phyloP scores from a whole-genome alignment of 2,888 invertebrate species.

The Lepidochitona cinerea region DNA sequence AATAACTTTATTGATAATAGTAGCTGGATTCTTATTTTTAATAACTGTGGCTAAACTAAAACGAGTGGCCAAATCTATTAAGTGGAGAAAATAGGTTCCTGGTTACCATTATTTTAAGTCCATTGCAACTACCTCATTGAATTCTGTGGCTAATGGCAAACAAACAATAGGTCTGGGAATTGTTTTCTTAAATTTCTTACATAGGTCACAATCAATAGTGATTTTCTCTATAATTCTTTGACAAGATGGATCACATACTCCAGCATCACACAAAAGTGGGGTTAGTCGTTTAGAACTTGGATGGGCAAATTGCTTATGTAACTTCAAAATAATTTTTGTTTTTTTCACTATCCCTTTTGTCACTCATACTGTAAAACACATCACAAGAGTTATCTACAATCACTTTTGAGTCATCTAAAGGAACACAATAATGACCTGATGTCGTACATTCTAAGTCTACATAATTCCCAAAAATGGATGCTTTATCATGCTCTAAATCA shows the following conservation, averaged over 20 bases:
- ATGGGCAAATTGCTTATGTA: not conserved
- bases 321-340: not conserved
- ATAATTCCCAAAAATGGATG: constrained; percentile 26
- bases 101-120: constrained; percentile 7
- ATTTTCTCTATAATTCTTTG: not conserved
- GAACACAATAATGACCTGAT: constrained; percentile 33
- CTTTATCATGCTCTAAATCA: constrained; percentile 34
- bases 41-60: constrained; percentile 13
- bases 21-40: not conserved
- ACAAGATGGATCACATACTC: not conserved
- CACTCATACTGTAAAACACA: not conserved
- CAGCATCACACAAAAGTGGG: constrained; percentile 13
- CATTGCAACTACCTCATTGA: constrained; percentile 19
- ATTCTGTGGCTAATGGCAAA: constrained; percentile 16
- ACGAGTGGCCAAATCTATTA: constrained; percentile 13
- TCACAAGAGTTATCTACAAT: not conserved
- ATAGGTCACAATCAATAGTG: constrained; percentile 4
- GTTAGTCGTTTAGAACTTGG: constrained; percentile 7
- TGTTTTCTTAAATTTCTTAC: constrained; percentile 6
- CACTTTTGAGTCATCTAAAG: constrained; percentile 13
- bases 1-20: constrained; percentile 9
- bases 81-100: constrained; percentile 11
- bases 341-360: not conserved
- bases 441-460: constrained; percentile 24
- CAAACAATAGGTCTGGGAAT: constrained; percentile 13